phyloP scores from a whole-genome alignment of 2,888 invertebrate species.

The Erebia epiphron region DNA sequence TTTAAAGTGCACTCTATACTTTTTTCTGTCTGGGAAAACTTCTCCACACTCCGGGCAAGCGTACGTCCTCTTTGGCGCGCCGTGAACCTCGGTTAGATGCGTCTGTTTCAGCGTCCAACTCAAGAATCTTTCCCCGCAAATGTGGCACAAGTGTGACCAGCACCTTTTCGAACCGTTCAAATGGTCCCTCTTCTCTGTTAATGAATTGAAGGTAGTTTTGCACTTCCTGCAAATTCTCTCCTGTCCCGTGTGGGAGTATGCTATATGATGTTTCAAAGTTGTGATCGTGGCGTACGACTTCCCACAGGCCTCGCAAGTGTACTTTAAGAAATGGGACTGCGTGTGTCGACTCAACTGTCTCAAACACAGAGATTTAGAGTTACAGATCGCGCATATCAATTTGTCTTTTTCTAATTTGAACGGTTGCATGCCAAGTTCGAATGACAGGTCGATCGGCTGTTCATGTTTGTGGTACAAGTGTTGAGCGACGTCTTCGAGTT shows the following conservation, averaged over 20 bases:
- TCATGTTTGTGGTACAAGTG: slow-evolving; percentile 61
- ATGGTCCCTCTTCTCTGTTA: slow-evolving; percentile 63
- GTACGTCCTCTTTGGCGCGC: slow-evolving; percentile 55
- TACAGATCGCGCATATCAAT: slow-evolving; percentile 62
- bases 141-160: slow-evolving; percentile 65
- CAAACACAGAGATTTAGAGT: slow-evolving; percentile 56
- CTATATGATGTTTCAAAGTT: slow-evolving; percentile 61
- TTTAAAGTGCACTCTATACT: slow-evolving; percentile 62
- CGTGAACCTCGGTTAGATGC: slow-evolving; percentile 61
- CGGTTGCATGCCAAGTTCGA: slow-evolving; percentile 64
- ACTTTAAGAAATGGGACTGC: slow-evolving; percentile 65
- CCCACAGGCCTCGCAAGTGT: slow-evolving; percentile 71
- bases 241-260: slow-evolving; percentile 58
- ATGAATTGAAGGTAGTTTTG: slow-evolving; percentile 58
- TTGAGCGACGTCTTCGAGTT: slow-evolving; percentile 56
- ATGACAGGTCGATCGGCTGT: slow-evolving; percentile 53
- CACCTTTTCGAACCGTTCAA: slow-evolving; percentile 57
- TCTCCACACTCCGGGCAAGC: slow-evolving; percentile 64
- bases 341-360: slow-evolving; percentile 69
- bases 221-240: slow-evolving; percentile 67
- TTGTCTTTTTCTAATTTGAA: slow-evolving; percentile 64
- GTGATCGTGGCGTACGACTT: slow-evolving; percentile 68
- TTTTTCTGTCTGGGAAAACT: slow-evolving; percentile 59
- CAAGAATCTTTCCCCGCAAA: slow-evolving; percentile 66
- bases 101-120: slow-evolving; percentile 60